Conservation (phyloP, 2,888 invertebrate species). For the Drosophila pegasa region DNA sequence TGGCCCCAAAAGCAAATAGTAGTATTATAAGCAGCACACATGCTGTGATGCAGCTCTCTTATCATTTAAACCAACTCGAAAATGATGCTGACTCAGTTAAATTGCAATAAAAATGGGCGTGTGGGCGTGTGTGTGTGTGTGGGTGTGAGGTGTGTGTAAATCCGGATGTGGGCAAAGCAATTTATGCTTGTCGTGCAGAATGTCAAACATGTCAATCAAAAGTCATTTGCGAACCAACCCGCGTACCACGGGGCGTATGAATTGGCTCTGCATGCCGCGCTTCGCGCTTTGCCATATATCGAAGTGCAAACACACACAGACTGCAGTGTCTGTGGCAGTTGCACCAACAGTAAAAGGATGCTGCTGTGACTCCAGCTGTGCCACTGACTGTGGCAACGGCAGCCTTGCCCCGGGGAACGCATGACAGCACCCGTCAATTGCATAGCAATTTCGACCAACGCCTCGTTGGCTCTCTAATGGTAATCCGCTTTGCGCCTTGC, state of each 20-base stretch:
- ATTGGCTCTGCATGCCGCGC: conserved; percentile 36
- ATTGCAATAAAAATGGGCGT: conserved; percentile 62
- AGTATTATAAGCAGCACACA: conserved; percentile 30
- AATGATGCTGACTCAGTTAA: conserved; percentile 76
- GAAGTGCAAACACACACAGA: conserved; percentile 16
- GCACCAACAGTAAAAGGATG: conserved; percentile 11
- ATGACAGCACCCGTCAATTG: conserved; percentile 62
- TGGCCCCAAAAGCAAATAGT: conserved; percentile 23
- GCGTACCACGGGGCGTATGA: conserved; percentile 58
- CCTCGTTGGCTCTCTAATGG: conserved; percentile 34
- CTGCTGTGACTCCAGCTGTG: conserved; percentile 18
- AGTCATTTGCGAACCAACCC: conserved; percentile 65
- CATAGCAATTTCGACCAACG: conserved; percentile 54
- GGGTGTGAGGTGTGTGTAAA: conserved; percentile 1
- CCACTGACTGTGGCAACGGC: conserved; percentile 12
- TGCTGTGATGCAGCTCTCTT: conserved; percentile 32
- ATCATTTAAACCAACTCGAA: conserved; percentile 55
- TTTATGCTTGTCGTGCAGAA: conserved; percentile 76
- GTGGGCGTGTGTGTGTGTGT: neutral
- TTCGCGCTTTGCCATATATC: conserved; percentile 12
- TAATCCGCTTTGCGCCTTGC: conserved; percentile 29
- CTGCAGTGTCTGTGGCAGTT: conserved; percentile 13
- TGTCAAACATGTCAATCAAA: conserved; percentile 81
- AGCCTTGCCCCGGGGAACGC: conserved; percentile 26
- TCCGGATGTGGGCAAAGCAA: conserved; percentile 42